Conservation (phyloP, 2,888 invertebrate genomes). For the Agyllia agylla region DNA sequence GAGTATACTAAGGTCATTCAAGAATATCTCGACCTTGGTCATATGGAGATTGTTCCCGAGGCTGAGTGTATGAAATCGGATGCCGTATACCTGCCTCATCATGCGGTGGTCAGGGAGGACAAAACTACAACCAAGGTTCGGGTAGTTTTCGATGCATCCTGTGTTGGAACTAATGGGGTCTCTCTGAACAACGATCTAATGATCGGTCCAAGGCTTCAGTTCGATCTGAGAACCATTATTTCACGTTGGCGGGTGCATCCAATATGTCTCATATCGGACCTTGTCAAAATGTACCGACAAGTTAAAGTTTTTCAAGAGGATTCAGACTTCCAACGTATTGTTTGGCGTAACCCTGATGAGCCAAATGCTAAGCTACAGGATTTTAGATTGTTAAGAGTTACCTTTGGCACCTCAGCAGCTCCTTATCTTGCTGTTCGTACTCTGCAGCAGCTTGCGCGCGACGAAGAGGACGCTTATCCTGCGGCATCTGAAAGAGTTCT, state of each 20-base stretch:
- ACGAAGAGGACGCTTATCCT: slow-evolving; percentile 73
- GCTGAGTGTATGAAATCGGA: slow-evolving; percentile 10
- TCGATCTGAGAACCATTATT: slow-evolving; percentile 77
- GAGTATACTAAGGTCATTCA: slow-evolving; percentile 62
- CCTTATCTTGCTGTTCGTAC: slow-evolving; percentile 78
- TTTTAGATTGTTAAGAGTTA: slow-evolving; percentile 73
- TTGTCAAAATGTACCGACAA: slow-evolving; percentile 81
- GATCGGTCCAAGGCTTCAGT: slow-evolving; percentile 77
- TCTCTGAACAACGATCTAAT: slow-evolving; percentile 77
- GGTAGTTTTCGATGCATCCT: slow-evolving; percentile 78
- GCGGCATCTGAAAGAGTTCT: slow-evolving; percentile 62
- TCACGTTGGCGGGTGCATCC: slow-evolving; percentile 75
- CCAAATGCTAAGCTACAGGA: slow-evolving; percentile 47
- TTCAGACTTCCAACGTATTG: slow-evolving; percentile 70
- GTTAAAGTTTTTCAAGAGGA: slow-evolving; percentile 72
- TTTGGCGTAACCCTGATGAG: slow-evolving; percentile 56
- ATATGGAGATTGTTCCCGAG: slow-evolving; percentile 59
- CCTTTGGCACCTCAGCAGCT: slow-evolving; percentile 79
- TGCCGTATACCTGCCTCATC: slow-evolving; percentile 79
- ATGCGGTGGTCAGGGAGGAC: slow-evolving; percentile 77
- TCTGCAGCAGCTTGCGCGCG: slow-evolving; percentile 77
- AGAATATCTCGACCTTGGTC: slow-evolving; percentile 60
- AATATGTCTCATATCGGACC: slow-evolving; percentile 76
- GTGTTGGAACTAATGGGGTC: slow-evolving; percentile 56
- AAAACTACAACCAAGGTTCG: slow-evolving; percentile 69